Evolutionary conservation across 2,888 invertebrate species (phyloP), one percentile per base, ranked within the genome.

Genomic region (Eupithecia insigniata): DNA sequence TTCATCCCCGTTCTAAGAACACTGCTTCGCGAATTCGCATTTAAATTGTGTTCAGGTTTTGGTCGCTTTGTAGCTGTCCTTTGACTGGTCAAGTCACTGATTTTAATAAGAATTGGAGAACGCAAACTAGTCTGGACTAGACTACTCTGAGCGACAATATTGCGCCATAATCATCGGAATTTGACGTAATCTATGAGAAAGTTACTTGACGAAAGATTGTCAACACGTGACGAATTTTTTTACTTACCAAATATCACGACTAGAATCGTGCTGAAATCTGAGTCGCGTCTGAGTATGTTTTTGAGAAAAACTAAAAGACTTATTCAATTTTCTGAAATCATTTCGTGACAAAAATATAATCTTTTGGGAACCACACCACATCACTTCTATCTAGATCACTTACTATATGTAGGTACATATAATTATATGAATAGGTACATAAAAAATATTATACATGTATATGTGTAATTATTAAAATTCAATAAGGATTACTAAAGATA

Each of bases 31-130:
- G 67, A 92, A 93, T 93, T 92, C 93, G 88, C 90, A 92, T 92
- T 92, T 90, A 93, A 93, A 92, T 92, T 94, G 91, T 92, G 85
- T 92, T 92, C 92, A 77, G 87, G 89, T 91, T 91, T 89, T 88
- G 84, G 89, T 89, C 90, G 88, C 91, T 92, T 93, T 92, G 85
- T 79, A 82, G 78, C 84, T 88, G 92, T 88, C 91, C 89, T 92
- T 90, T 91, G 90, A 83, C 87, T 86, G 86, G 86, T 89, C 87
- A 39, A 69, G 84, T 83, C 83, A 84, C 85, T 90, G 89, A 87
- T 90, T 34, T 91, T 92, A 91, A 90, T 91, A 92, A 90, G 36
- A 64, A 64, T 14, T 60, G 18, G 30, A 30, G 30, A 28, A 18
- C 30, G 28, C 2, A 10, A 62, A 62, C 61, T 34, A 62, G n/a